Evolutionary conservation across 1,140 invertebrate genomes (phyloP).

Genomic region (Temnothorax longispinosus): DNA sequence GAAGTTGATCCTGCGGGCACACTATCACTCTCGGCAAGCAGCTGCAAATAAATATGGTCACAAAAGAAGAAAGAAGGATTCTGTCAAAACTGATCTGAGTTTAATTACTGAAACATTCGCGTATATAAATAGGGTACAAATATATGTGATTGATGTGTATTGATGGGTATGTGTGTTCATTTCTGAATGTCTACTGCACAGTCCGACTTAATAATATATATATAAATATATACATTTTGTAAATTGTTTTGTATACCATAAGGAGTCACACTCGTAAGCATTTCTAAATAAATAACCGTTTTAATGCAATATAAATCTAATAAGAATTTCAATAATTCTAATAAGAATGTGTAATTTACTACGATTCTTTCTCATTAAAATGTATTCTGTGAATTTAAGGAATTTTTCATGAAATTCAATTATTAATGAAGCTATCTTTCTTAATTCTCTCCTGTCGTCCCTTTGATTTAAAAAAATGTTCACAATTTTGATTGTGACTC

Average conservation of each 20-base stretch:
- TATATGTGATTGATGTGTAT: conserved; percentile 79
- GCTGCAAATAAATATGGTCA: not conserved
- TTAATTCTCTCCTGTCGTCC: not conserved
- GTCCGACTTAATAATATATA: conserved; percentile 73
- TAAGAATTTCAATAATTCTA: not conserved
- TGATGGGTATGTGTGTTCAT: conserved; percentile 77
- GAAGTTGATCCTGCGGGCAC: not conserved
- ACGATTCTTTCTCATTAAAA: not conserved
- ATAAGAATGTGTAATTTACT: not conserved
- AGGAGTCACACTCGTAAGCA: conserved; percentile 26
- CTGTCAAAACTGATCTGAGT: conserved; percentile 76
- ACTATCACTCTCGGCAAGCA: too few species aligned
- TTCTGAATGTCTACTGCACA: conserved; percentile 67
- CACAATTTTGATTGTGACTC: conserved; percentile 18
- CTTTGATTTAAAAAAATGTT: conserved; percentile 2
- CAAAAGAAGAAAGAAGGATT: not conserved
- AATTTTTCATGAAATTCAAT: not conserved
- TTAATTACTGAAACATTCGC: conserved; percentile 85
- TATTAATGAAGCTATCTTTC: not conserved
- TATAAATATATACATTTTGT: conserved; percentile 80
- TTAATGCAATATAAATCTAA: not conserved
- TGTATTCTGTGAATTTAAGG: not conserved
- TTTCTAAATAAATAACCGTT: not conserved
- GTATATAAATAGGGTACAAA: conserved; percentile 85
- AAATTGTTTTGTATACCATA: conserved; percentile 62